Conservation (phyloP, 2,113 vertebrate species). For the Sinocyclocheilus anshuiensis region DNA sequence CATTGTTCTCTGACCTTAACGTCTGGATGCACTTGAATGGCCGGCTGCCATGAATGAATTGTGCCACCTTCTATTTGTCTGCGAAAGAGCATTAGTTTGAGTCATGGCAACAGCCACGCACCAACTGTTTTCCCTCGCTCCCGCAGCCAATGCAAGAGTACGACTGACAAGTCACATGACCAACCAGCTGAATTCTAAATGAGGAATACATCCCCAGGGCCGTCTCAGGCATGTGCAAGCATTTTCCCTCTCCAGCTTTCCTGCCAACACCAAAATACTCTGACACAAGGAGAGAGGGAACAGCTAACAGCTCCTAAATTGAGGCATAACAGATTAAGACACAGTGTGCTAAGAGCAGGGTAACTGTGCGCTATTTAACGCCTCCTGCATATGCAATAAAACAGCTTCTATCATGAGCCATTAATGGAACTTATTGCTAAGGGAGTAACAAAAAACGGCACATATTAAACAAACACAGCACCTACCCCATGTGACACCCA, state of each 20-base stretch:
- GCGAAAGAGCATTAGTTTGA: conserved; percentile 68
- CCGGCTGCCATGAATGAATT: conserved; percentile 71
- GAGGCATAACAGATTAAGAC: conserved; percentile 25
- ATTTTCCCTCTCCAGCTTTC: conserved; percentile 58
- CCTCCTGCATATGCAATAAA: conserved; percentile 1
- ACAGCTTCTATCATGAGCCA: background rate
- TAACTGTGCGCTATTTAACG: conserved; percentile 11
- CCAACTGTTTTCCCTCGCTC: conserved; percentile 65
- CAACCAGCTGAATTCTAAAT: conserved; percentile 64
- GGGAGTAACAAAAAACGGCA: background rate
- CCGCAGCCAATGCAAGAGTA: conserved; percentile 57
- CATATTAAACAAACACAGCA: background rate
- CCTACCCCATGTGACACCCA: background rate
- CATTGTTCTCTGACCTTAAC: conserved; percentile 52
- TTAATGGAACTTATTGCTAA: conserved; percentile 36
- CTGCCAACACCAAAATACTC: conserved; percentile 26
- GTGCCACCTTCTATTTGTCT: conserved; percentile 65
- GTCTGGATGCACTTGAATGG: conserved; percentile 55
- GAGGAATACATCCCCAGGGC: conserved; percentile 59
- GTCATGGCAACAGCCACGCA: conserved; percentile 75
- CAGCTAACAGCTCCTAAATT: conserved; percentile 1
- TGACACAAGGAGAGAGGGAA: conserved; percentile 5
- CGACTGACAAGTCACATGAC: conserved; percentile 70
- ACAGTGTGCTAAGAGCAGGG: conserved; percentile 6
- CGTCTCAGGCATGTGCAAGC: conserved; percentile 60